phyloP scores from a whole-genome alignment of 2,797 vertebrate genomes.

The Dallia pectoralis region DNA sequence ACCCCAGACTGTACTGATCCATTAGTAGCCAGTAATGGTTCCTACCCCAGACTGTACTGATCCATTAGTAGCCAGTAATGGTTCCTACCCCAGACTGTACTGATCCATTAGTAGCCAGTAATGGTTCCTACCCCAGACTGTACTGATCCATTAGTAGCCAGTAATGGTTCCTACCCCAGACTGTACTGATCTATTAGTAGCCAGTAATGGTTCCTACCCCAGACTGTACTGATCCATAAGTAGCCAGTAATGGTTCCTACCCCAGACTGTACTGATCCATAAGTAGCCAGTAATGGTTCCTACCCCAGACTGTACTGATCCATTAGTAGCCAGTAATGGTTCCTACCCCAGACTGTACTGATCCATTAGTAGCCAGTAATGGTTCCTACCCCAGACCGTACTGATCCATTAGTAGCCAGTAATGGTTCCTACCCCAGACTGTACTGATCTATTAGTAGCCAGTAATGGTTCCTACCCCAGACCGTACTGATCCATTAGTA shows the following conservation, averaged over 20 bases:
- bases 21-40: too few species aligned
- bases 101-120: too few species aligned
- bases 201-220: slow-evolving; percentile 77
- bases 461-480: slow-evolving; percentile 80
- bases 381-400: slow-evolving; percentile 89
- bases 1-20: slow-evolving; percentile 96
- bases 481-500: slow-evolving; percentile 94
- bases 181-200: slow-evolving; percentile 98
- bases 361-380: too few species aligned
- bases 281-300: too few species aligned
- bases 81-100: slow-evolving; percentile 89
- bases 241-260: slow-evolving; percentile 71
- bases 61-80: too few species aligned
- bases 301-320: slow-evolving; percentile 97
- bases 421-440: slow-evolving; percentile 83
- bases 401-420: too few species aligned
- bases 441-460: too few species aligned
- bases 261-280: slow-evolving; percentile 94
- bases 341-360: slow-evolving; percentile 92
- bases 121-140: slow-evolving; percentile 84
- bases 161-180: slow-evolving; percentile 79
- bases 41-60: slow-evolving; percentile 92
- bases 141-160: too few species aligned
- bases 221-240: slow-evolving; percentile 94
- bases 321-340: too few species aligned